Conservation (phyloP, 2,113 vertebrate genomes). For the Petrocephalus microphthalmus region DNA sequence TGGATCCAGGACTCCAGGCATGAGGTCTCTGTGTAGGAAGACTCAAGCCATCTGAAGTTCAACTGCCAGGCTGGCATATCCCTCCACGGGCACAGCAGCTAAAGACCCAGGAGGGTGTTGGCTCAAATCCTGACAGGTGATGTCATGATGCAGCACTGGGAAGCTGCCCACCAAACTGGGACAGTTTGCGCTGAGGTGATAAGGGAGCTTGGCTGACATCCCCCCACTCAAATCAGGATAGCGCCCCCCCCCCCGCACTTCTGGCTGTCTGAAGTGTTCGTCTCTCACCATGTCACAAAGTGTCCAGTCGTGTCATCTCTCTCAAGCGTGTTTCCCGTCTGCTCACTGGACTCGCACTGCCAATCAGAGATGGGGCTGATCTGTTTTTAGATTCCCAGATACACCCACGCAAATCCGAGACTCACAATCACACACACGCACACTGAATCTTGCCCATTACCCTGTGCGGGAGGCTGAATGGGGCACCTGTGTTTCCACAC, state of each 20-base stretch:
- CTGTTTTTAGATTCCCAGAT: not conserved
- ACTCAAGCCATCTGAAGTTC: not conserved
- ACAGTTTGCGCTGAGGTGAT: not conserved
- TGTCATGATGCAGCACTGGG: not conserved
- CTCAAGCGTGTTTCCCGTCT: not conserved
- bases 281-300: slow-evolving; percentile 16
- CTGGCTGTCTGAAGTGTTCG: slow-evolving; percentile 9
- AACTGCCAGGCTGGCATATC: not conserved
- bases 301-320: not conserved
- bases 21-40: not conserved
- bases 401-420: not conserved
- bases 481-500: not conserved
- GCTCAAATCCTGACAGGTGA: not conserved
- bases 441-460: not conserved
- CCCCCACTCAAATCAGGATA: not conserved
- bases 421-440: not conserved
- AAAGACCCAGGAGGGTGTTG: not conserved
- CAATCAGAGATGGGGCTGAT: not conserved
- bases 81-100: not conserved
- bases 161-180: not conserved
- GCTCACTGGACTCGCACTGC: not conserved
- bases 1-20: not conserved
- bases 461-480: not conserved
- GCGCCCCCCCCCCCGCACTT: not conserved
- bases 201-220: not conserved